Percentiles rank a stretch among this genome's conserved stretches.
Conservation (phyloP, 2,113 vertebrate genomes). For the Cygnus atratus region DNA sequence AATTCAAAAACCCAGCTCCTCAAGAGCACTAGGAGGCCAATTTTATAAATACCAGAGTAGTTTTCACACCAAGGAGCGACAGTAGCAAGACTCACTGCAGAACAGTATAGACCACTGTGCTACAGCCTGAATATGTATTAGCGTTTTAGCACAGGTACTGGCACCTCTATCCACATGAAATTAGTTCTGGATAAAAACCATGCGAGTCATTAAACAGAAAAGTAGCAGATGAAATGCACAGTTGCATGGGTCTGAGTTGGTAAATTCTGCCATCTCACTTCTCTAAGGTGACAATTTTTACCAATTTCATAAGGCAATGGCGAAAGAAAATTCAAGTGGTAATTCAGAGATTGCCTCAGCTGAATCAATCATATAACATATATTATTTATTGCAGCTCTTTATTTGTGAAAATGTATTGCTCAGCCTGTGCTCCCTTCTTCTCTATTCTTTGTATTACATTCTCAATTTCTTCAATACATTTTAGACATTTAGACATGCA, state of each 20-base stretch:
- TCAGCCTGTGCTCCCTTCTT: background rate
- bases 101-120: background rate
- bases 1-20: background rate
- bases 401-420: background rate
- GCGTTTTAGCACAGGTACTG: background rate
- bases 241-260: background rate
- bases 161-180: background rate
- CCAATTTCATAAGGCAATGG: background rate
- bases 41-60: background rate
- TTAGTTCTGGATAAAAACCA: conserved; percentile 4
- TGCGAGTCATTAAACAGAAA: background rate
- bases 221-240: background rate
- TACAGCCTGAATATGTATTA: background rate
- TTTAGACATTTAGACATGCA: background rate
- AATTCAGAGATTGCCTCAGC: background rate
- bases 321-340: background rate
- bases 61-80: background rate
- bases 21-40: background rate
- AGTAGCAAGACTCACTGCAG: background rate
- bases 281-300: background rate
- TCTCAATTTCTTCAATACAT: background rate
- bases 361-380: background rate
- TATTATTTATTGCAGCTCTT: background rate
- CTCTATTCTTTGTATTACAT: background rate
- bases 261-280: background rate